Base-by-base conservation (phyloP, 2,888 invertebrate genomes). In the Piscicola geometra region DNA sequence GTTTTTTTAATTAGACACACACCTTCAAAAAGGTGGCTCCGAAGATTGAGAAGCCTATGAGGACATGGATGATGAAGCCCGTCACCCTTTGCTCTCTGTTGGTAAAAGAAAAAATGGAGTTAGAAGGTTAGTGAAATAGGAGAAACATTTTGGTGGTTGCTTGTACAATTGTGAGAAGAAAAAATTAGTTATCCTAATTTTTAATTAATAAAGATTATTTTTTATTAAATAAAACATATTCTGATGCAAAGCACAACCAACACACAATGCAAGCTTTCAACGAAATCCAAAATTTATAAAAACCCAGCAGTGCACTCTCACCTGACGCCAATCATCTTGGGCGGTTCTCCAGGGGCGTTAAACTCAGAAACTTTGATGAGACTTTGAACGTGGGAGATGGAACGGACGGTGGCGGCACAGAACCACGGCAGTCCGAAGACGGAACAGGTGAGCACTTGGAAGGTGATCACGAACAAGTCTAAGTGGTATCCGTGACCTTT, bases 401-500 rank as follows among this genome's bases (percentile, higher is more conserved):
- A 66, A 21, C 75, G 67, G 25, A 75, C 98, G 0, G 98, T 98
- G 0, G 97, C 97, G 18, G 97, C 98, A 50, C 98, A 87, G 81
- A 87, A 87, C 82, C 86, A 86, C 0, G 97, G 97, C 73, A 98
- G 87, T 0, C 97, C 97, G 90, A 97, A 91, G 1, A 93, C 83
- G 15, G 95, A 94, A 78, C 94, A 94, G 77, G 95, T 88, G 81
- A 92, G 89, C 82, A 98, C 96, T 75, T 96, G 86, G 79, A 94
- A 90, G 1, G 93, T 90, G 79, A 97, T 87, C 0, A 98, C 88
- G 83, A 97, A 93, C 36, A 98, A 88, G 85, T 98, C 97, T 84
- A 98, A 87, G 85, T 98, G 97, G 85, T 96, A 96, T 35, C 97
- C 97, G 84, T 94, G 93, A 41, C 96, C 95, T 89, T 96, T 96